These are phyloP conservation scores for Lepidotrigona ventralis DNA, from an alignment of 1,140 invertebrate species.

Conservation along the genomic window DNA sequence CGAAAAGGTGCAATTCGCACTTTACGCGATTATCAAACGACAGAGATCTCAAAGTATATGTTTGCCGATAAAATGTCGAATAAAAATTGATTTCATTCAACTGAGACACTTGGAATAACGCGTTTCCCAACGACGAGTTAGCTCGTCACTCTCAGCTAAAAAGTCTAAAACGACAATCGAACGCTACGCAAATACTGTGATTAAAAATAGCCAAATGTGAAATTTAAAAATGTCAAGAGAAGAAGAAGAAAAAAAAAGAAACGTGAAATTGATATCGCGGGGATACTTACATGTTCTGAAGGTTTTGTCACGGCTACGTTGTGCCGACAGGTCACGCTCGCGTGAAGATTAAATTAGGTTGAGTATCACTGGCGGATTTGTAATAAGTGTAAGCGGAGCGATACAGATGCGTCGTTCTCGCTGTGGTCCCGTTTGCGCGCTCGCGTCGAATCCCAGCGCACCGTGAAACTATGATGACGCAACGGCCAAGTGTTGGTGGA, in stretches of 20 bases:
- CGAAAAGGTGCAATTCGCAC: too few relatives aligned
- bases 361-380: constrained; percentile 68
- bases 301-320: background rate
- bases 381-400: constrained; percentile 66
- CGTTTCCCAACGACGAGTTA: too few relatives aligned
- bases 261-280: background rate
- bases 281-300: background rate
- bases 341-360: constrained; percentile 28
- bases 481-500: constrained; percentile 62
- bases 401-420: constrained; percentile 66
- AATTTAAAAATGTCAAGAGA: background rate
- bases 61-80: too few relatives aligned
- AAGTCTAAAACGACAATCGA: too few relatives aligned
- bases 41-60: too few relatives aligned
- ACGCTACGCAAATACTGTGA: too few relatives aligned
- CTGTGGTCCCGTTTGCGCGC: constrained; percentile 43
- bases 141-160: too few relatives aligned
- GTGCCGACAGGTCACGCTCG: background rate
- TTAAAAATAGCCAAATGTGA: too few relatives aligned
- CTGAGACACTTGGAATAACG: too few relatives aligned
- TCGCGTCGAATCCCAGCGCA: constrained; percentile 61
- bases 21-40: too few relatives aligned
- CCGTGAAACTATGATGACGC: constrained; percentile 69
- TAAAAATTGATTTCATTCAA: too few relatives aligned
- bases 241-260: background rate